Conservation (phyloP, 37 sponge, comb jelly and placozoan genomes). For the Tethya wilhelma region DNA sequence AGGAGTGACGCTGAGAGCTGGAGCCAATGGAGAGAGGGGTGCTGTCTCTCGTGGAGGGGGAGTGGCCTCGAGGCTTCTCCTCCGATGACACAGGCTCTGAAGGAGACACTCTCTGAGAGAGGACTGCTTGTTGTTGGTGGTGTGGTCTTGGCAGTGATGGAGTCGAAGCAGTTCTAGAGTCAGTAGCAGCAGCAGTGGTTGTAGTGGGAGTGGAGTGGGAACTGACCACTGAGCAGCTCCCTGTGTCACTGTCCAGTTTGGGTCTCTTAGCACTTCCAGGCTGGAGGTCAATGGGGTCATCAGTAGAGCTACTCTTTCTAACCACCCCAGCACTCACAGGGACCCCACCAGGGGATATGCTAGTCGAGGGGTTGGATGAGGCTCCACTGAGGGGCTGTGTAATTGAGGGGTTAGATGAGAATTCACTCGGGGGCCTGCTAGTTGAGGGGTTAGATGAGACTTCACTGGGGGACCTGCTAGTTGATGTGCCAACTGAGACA, state of each 20-base stretch:
- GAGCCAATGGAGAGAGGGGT: neutral
- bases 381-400: too few species aligned
- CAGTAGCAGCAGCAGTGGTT: constrained; percentile 7
- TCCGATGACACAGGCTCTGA: too few species aligned
- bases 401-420: too few species aligned
- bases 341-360: too few species aligned
- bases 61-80: too few species aligned
- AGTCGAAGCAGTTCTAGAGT: neutral
- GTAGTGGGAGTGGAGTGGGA: neutral
- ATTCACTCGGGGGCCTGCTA: too few species aligned
- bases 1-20: neutral
- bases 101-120: neutral
- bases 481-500: too few species aligned
- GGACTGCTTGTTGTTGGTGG: neutral
- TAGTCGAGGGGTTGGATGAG: too few species aligned
- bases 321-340: too few species aligned
- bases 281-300: neutral
- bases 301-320: neutral
- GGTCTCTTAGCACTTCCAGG: neutral
- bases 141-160: neutral
- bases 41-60: constrained; percentile 2
- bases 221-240: neutral
- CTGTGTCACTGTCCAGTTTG: neutral
- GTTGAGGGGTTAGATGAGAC: neutral
- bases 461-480: too few species aligned